phyloP scores from a whole-genome alignment of 2,113 vertebrate species.

The Eulemur macaco region DNA sequence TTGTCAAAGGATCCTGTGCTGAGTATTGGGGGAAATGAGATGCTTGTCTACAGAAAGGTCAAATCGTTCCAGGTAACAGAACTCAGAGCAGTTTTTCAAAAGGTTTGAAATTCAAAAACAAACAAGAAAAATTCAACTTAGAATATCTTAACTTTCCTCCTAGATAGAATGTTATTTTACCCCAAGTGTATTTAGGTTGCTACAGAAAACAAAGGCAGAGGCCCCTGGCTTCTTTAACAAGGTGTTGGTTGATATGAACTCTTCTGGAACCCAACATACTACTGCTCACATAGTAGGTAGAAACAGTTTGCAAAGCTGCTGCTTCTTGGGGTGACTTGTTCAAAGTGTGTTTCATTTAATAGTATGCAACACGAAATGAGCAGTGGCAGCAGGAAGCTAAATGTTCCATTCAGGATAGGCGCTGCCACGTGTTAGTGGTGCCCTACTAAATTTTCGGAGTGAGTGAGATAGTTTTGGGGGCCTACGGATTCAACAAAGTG shows the following conservation, averaged over 20 bases:
- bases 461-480: not conserved
- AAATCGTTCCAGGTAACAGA: not conserved
- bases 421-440: not conserved
- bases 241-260: not conserved
- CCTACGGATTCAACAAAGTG: not conserved
- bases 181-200: not conserved
- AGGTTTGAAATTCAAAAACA: not conserved
- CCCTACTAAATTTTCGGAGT: not conserved
- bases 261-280: not conserved
- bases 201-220: not conserved
- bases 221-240: not conserved
- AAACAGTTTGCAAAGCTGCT: not conserved
- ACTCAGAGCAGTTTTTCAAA: not conserved
- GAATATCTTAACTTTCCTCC: not conserved
- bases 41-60: not conserved
- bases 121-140: not conserved
- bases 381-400: not conserved
- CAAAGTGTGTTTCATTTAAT: not conserved
- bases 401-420: not conserved
- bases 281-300: not conserved
- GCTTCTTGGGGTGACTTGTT: not conserved
- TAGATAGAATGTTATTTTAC: not conserved
- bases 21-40: not conserved
- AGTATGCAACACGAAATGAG: not conserved
- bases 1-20: not conserved